A percentile compares a stretch with the other conserved stretches of the same genome.
Conservation (phyloP, 1,140 invertebrate species). For the Caenorhabditis brenneri region DNA sequence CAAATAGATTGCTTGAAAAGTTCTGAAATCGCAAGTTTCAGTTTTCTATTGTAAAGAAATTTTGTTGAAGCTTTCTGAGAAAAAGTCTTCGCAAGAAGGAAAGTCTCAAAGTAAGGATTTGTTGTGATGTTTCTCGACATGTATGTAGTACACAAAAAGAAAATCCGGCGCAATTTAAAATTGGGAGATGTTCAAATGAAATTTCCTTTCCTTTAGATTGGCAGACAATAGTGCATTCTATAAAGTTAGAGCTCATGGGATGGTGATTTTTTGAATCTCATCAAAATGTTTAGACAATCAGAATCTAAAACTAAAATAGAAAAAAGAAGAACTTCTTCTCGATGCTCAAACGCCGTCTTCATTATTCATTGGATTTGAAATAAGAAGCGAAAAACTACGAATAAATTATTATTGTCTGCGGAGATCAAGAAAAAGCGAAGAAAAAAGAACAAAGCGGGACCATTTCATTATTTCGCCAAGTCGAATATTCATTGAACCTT, state of each 20-base stretch:
- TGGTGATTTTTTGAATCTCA: background rate
- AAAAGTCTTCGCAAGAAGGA: too few species aligned
- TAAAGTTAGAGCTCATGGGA: background rate
- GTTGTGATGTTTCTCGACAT: background rate
- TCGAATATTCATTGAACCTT: background rate
- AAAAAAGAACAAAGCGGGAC: background rate
- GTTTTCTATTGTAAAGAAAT: too few species aligned
- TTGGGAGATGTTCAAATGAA: constrained; percentile 40
- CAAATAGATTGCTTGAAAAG: too few species aligned
- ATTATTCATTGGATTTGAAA: background rate
- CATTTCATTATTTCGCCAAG: background rate
- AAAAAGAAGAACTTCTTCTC: background rate
- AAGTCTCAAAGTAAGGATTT: background rate
- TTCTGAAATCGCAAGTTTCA: too few species aligned
- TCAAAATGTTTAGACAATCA: background rate
- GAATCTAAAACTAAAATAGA: background rate
- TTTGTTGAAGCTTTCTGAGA: too few species aligned
- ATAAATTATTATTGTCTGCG: constrained; percentile 32
- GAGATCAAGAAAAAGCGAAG: background rate
- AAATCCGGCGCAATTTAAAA: background rate
- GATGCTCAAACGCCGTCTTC: background rate
- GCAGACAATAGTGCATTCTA: background rate
- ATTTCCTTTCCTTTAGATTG: background rate
- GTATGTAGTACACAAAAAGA: background rate
- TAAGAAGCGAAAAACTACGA: background rate